These are phyloP conservation scores for Chaetura pelagica DNA, from an alignment of 2,113 vertebrate genomes.

Conservation along the genomic window DNA sequence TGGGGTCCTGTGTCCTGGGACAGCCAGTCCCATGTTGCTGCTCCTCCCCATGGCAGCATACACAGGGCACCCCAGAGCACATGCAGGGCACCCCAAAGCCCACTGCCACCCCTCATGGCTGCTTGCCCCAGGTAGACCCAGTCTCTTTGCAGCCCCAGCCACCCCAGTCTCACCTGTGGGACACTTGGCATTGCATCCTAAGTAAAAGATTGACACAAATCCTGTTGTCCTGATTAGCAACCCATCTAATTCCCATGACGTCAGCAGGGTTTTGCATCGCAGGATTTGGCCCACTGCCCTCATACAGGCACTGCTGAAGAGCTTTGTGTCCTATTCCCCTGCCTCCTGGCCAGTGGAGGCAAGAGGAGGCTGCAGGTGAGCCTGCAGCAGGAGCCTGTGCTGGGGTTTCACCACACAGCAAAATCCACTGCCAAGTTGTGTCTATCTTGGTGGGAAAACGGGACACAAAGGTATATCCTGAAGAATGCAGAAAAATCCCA, in stretches of 20 bases:
- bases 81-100: background rate
- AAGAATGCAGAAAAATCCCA: background rate
- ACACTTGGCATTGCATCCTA: background rate
- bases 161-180: background rate
- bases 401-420: background rate
- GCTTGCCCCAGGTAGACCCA: fast-evolving
- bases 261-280: background rate
- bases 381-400: background rate
- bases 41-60: fast-evolving
- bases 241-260: background rate
- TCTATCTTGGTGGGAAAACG: background rate
- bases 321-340: background rate
- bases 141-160: background rate
- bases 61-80: background rate
- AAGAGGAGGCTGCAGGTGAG: background rate
- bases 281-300: conserved; percentile 7
- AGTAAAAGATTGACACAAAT: background rate
- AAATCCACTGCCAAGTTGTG: background rate
- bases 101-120: background rate
- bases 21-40: background rate
- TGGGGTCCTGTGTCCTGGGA: fast-evolving
- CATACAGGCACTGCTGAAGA: fast-evolving
- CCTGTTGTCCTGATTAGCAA: background rate
- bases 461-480: background rate
- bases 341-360: background rate